Percentiles rank a stretch among this genome's conserved stretches.
These are phyloP conservation scores for Ariopsis seemanni DNA, from an alignment of 2,113 vertebrate genomes.

Conservation along the genomic window DNA sequence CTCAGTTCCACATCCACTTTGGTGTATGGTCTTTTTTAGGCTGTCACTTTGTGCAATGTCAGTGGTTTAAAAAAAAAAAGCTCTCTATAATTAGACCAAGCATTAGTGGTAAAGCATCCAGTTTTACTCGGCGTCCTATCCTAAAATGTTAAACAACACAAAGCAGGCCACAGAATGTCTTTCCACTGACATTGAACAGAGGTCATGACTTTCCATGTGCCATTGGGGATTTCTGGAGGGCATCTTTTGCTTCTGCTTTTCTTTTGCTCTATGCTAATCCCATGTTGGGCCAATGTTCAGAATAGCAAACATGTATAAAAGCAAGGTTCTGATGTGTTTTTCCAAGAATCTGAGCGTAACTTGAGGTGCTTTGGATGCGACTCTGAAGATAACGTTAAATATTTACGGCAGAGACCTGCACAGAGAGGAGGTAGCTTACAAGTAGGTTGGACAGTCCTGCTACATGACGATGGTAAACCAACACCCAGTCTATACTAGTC, in stretches of 20 bases:
- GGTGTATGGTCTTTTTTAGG: constrained; percentile 61
- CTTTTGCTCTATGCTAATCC: background rate
- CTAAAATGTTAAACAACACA: constrained; percentile 28
- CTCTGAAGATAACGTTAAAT: constrained; percentile 66
- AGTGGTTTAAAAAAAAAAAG: constrained; percentile 24
- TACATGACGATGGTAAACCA: constrained; percentile 41
- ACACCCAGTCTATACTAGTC: background rate
- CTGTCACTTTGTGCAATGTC: constrained; percentile 67
- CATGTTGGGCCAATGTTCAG: background rate
- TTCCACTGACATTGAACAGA: constrained; percentile 68
- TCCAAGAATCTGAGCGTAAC: constrained; percentile 55
- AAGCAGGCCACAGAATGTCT: constrained; percentile 10
- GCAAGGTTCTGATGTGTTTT: constrained; percentile 14
- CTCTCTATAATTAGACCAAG: background rate
- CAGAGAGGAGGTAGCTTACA: constrained; percentile 12
- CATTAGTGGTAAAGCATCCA: background rate
- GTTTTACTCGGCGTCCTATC: background rate
- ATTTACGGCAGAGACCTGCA: constrained; percentile 60
- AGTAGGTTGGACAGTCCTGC: constrained; percentile 50
- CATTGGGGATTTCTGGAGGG: constrained; percentile 28
- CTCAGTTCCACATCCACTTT: constrained; percentile 41
- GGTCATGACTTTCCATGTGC: constrained; percentile 13
- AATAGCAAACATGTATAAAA: background rate
- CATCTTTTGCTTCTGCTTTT: constrained; percentile 21
- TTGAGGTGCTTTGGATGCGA: constrained; percentile 51